A percentile compares a stretch with the other conserved stretches of the same genome.
Evolutionary conservation across 23 tunicate species (phyloP).

Genomic region (Aplidium turbinatum): DNA sequence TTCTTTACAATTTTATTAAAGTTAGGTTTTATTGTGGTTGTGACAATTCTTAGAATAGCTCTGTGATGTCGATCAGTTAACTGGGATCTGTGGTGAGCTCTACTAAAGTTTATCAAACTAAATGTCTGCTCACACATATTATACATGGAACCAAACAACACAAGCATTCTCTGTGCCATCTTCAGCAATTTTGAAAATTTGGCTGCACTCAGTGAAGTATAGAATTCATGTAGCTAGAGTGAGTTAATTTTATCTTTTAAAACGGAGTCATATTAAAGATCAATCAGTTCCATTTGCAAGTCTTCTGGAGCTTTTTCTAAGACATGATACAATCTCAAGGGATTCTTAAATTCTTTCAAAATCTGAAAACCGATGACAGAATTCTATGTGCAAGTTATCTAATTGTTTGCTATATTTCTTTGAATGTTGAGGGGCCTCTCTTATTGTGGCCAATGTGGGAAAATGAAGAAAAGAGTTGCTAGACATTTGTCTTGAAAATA

Average conservation of each 20-base stretch:
- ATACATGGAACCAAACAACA: slow-evolving; percentile 9
- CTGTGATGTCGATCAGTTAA: slow-evolving; percentile 12
- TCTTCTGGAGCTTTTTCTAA: slow-evolving; percentile 3
- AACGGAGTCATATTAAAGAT: slow-evolving; percentile 8
- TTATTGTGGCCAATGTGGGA: neutral
- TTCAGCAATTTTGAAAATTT: neutral
- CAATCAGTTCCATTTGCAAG: slow-evolving; percentile 10
- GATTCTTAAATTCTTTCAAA: slow-evolving; percentile 2
- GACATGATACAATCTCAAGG: neutral
- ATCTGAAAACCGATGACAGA: slow-evolving; percentile 1
- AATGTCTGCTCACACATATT: slow-evolving; percentile 10
- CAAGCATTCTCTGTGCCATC: slow-evolving; percentile 6
- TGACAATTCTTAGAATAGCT: slow-evolving; percentile 12
- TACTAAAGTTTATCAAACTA: slow-evolving; percentile 3
- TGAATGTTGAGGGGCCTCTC: slow-evolving; percentile 14
- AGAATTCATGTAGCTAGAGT: neutral
- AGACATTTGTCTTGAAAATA: slow-evolving; percentile 13
- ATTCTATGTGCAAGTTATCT: slow-evolving; percentile 8
- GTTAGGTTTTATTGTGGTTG: neutral
- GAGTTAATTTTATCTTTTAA: slow-evolving; percentile 10
- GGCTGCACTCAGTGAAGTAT: neutral
- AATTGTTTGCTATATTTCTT: slow-evolving; percentile 9
- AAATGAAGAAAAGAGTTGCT: slow-evolving; percentile 5
- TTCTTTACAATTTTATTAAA: neutral
- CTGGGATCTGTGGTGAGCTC: slow-evolving; percentile 13